Percentiles rank a stretch among this genome's conserved stretches.
These are phyloP conservation scores for Solea senegalensis DNA, from an alignment of 2,113 vertebrate species.

Conservation along the genomic window DNA sequence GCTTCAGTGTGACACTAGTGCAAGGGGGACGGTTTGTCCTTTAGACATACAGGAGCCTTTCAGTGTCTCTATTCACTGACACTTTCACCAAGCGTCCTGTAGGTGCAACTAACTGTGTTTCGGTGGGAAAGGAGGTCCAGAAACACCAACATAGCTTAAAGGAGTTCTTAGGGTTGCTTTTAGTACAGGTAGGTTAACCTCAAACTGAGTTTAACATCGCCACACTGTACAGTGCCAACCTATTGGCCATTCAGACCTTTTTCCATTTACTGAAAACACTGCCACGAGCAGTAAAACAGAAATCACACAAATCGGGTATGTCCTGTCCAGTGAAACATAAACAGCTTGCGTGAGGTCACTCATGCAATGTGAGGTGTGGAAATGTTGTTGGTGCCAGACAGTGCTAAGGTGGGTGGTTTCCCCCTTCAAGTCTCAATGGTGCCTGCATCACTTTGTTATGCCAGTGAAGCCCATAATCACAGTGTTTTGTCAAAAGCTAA, in stretches of 20 bases:
- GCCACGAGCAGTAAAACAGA: not conserved
- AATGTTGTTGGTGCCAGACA: slow-evolving; percentile 40
- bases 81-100: not conserved
- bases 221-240: not conserved
- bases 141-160: too few relatives aligned
- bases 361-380: not conserved
- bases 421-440: slow-evolving; percentile 23
- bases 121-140: not conserved
- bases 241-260: not conserved
- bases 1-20: not conserved
- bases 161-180: too few relatives aligned
- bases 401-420: slow-evolving; percentile 30
- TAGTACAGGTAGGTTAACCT: too few relatives aligned
- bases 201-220: too few relatives aligned
- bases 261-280: slow-evolving; percentile 4
- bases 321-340: slow-evolving; percentile 10
- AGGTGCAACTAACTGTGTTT: slow-evolving; percentile 2
- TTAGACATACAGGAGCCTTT: slow-evolving; percentile 29
- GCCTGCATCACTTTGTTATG: slow-evolving; percentile 32
- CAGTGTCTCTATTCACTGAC: slow-evolving; percentile 13
- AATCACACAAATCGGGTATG: not conserved
- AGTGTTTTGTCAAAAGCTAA: slow-evolving; percentile 65
- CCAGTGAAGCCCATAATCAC: slow-evolving; percentile 64
- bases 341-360: slow-evolving; percentile 16
- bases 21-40: slow-evolving; percentile 27